Base-by-base conservation (phyloP, 2,888 invertebrate genomes). In the Tipula vernalis region DNA sequence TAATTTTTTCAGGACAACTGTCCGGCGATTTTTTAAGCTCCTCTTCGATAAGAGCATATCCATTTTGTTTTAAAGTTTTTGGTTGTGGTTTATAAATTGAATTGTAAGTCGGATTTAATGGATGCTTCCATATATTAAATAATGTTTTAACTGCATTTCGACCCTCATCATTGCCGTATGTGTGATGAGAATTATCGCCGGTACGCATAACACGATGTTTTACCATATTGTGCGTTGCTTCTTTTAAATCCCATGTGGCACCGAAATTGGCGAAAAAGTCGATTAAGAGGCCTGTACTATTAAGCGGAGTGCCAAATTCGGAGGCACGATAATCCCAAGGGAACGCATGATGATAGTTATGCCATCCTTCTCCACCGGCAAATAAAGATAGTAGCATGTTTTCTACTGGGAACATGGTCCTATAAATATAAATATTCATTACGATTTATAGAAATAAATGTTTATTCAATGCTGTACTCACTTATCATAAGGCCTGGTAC, bases 301-400 rank as follows among this genome's bases (percentile, higher is more conserved):
- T 96, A 15, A 93, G 89, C 83, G 89, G 89, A 42, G 90, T 89
- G 0, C 96, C 95, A 5, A 96, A 92, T 90, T 97, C 97, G 0
- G 96, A 94, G 0, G 97, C 95, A 89, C 96, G 95, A 92, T 97
- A 97, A 91, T 97, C 97, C 95, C 96, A 96, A 0, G 97, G 97
- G 91, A 97, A 97, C 0, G 95, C 95, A 91, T 97, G 97, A 91
- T 97, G 97, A 91, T 96, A 97, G 91, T 97, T 97, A 92, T 97
- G 97, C 95, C 96, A 97, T 8, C 97, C 97, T 90, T 96, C 96
- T 0, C 96, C 96, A 89, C 95, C 92, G 0, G 95, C 94, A n/a
- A 94, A 89, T 0, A 95, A 88, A 0, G 96, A 93, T 0, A 97
- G 96, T 0, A 92, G 90, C 88, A 92, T 92, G 89, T 95, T 96